phyloP scores from a whole-genome alignment of 2,888 invertebrate species.

The Lamellibrachia columna region DNA sequence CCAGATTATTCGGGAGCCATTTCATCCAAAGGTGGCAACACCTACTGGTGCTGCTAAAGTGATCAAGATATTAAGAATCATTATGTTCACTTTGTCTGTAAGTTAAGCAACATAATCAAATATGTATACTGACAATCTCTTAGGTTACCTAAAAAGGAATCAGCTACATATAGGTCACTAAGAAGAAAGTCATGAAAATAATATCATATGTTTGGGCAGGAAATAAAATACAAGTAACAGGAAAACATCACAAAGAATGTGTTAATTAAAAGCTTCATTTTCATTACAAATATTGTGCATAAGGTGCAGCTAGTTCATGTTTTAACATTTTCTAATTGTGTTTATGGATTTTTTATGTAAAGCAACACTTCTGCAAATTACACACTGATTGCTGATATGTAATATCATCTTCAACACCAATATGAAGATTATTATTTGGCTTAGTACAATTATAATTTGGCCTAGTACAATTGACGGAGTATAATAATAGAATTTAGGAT shows the following conservation, averaged over 20 bases:
- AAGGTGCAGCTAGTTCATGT: neutral
- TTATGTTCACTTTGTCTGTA: too few relatives aligned
- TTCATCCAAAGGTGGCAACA: too few relatives aligned
- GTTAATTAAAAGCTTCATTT: neutral
- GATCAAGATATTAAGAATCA: too few relatives aligned
- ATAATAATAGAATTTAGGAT: neutral
- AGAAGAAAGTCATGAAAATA: neutral
- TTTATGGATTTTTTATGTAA: neutral
- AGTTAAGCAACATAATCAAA: too few relatives aligned
- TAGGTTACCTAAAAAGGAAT: too few relatives aligned
- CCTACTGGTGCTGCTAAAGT: too few relatives aligned
- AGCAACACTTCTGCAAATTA: neutral
- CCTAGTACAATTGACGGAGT: neutral
- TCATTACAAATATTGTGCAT: neutral
- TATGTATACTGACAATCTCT: too few relatives aligned
- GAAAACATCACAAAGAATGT: neutral
- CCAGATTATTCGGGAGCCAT: too few relatives aligned
- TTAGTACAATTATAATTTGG: neutral
- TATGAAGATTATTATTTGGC: neutral
- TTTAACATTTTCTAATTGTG: neutral
- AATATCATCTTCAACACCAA: neutral
- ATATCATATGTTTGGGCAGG: neutral
- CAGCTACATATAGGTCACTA: neutral
- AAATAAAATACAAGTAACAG: neutral
- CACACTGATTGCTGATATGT: neutral